Evolutionary conservation across 2,797 vertebrate species (phyloP).

Genomic region (Poeciliopsis gracilis): DNA sequence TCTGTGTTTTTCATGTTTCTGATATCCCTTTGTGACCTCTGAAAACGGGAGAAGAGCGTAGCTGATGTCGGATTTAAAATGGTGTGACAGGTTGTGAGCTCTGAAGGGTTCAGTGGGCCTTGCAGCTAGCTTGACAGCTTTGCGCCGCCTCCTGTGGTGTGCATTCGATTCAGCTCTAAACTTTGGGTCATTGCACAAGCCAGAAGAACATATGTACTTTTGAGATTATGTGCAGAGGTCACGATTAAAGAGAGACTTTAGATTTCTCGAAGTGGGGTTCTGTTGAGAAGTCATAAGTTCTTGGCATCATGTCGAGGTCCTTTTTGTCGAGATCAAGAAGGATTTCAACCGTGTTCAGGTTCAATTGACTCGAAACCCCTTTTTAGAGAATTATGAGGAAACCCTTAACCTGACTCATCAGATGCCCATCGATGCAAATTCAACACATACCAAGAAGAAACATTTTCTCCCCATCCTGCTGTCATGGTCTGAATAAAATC

Average conservation of each 20-base stretch:
- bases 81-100: conserved; percentile 69
- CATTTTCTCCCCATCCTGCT: neutral
- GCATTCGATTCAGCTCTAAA: conserved; percentile 78
- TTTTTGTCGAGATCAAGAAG: neutral
- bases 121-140: conserved; percentile 70
- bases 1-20: neutral
- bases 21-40: conserved; percentile 52
- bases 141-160: conserved; percentile 66
- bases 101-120: conserved; percentile 76
- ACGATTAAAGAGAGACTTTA: conserved; percentile 31
- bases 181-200: conserved; percentile 75
- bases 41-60: conserved; percentile 34
- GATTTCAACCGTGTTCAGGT: neutral
- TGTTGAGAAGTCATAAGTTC: neutral
- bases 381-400: neutral
- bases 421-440: neutral
- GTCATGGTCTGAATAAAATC: neutral
- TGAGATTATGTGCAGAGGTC: conserved; percentile 52
- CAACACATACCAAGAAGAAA: neutral
- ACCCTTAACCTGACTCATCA: neutral
- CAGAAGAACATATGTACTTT: conserved; percentile 72
- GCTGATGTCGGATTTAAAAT: conserved; percentile 48
- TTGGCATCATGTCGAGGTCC: neutral
- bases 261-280: neutral
- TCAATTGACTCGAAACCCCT: neutral